Base-by-base conservation (phyloP, 2,113 vertebrate species). In the Gallinago undulata region DNA sequence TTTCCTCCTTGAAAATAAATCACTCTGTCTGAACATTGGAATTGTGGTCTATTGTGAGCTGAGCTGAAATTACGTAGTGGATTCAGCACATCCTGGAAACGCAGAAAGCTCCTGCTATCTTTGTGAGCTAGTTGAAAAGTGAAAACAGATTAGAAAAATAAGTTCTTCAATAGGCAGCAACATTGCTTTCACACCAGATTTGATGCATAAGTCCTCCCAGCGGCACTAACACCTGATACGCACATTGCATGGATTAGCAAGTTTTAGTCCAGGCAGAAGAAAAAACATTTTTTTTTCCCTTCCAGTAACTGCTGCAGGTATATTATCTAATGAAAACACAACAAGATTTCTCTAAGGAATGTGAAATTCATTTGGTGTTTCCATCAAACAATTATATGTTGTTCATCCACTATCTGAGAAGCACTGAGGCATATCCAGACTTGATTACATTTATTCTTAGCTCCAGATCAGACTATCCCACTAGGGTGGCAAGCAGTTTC, bases 291-390 rank as follows among this genome's bases (percentile, higher is more conserved):
- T 53, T 56, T 73, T 92, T 95, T 33, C 72, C 41, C 48, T 79
- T 69, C 28, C 57, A 75, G 73, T 94, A 92, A 95, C 90, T 91
- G 83, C 76, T 96, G 87, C 35, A 92, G 91, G 82, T 96, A 92
- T 95, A 95, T 96, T 90, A 97, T 89, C 85, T 90, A 96, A 97
- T 82, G 93, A 95, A 97, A 97, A 96, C 77, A 96, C 85, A 96
- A 89, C 22, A 94, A 97, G 83, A 96, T 94, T 97, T 97, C 94
- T 97, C 84, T 81, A 92, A 97, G 92, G 87, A 97, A 96, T 77
- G 35, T 93, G 79, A 92, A 96, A 96, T 88, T 88, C 9, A 2
- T 93, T 96, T 96, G 84, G 51, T 91, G 59, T 96, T 97, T 89
- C 86, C 87, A 95, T 81, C 90, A 94, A 96, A 96, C 94, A 97